Evolutionary conservation across 2,113 vertebrate species (phyloP), one percentile per base, ranked within the genome.

Genomic region (Danionella cerebrum): DNA sequence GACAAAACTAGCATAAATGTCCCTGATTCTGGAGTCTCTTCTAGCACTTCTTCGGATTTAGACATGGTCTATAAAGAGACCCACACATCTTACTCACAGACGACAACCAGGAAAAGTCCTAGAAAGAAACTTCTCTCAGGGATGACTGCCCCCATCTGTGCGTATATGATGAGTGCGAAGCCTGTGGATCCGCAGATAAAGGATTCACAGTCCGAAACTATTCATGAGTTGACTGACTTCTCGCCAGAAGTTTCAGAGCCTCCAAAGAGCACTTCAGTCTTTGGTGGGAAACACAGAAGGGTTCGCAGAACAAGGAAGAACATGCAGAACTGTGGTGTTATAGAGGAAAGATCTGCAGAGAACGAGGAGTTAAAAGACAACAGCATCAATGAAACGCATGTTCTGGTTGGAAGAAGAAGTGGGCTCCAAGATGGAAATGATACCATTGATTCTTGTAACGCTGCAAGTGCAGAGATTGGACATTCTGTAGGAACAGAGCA

Each of bases 21-120:
- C 4, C 8, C 22, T 18, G 2, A 25, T 31, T 14, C 7, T 33
- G 24, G 19, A 44, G 16, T 12, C 16, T 11, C 8, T 69, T 48
- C 13, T 41, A 41, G 47, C 47, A 29, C 55, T 14, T 38, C 14
- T 1, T 51, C 21, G 25, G 16, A 21, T 29, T 51, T 52, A 27
- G 29, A 50, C 47, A 35, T 44, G 41, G 21, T 10, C 41, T n/a
- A 24, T 47, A 42, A 27, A 33, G 11, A 31, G 8, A 33, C 44
- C 4, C 13, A 36, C 12, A 2, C 59, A 47, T 3, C 25, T 1
- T 39, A 8, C 25, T 33, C 51, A 9, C 13, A 5, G 7, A 0
- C 8, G 8, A 24, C 68, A 2, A 38, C 42, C 54, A 22, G 6
- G 21, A 74, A 55, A 11, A 72, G 31, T 8, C 67, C 66, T 6